Conservation (phyloP, 37 sponge, comb jelly and placozoan genomes). For the Chondrilla cf. caribensis region DNA sequence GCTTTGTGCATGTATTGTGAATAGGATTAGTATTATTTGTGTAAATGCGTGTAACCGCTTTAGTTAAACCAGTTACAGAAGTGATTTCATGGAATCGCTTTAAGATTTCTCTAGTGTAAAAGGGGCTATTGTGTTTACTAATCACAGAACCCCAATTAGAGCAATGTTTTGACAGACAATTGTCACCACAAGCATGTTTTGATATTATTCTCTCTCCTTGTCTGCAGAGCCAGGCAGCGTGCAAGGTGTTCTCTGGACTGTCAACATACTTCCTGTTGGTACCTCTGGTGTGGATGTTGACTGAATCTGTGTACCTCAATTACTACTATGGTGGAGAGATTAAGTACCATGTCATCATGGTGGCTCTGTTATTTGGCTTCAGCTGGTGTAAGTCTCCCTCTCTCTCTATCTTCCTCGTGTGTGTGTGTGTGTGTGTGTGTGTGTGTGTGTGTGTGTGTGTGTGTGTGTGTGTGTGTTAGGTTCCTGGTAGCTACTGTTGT, state of each 20-base stretch:
- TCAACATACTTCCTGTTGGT: constrained; percentile 9
- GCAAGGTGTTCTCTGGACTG: constrained; percentile 2
- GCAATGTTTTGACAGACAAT: too few species aligned
- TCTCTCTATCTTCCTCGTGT: too few species aligned
- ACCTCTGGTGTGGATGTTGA: background rate
- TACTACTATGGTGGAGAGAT: background rate
- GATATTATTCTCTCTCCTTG: too few species aligned
- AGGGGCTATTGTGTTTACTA: too few species aligned
- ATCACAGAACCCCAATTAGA: too few species aligned
- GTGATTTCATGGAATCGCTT: too few species aligned
- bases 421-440: constrained; percentile 1
- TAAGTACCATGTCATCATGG: background rate
- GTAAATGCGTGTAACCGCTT: too few species aligned
- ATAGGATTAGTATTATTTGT: too few species aligned
- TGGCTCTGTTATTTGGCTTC: constrained; percentile 9
- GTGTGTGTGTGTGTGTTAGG: background rate
- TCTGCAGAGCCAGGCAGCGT: background rate
- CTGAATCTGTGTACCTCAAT: constrained; percentile 4
- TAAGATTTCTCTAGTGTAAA: too few species aligned
- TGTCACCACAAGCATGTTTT: too few species aligned
- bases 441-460: background rate
- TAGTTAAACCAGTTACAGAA: too few species aligned
- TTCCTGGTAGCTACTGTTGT: background rate
- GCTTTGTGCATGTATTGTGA: too few species aligned
- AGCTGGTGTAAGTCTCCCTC: constrained; percentile 23